These are phyloP conservation scores for Hemibagrus wyckioides DNA, from an alignment of 2,113 vertebrate genomes.

Conservation along the genomic window DNA sequence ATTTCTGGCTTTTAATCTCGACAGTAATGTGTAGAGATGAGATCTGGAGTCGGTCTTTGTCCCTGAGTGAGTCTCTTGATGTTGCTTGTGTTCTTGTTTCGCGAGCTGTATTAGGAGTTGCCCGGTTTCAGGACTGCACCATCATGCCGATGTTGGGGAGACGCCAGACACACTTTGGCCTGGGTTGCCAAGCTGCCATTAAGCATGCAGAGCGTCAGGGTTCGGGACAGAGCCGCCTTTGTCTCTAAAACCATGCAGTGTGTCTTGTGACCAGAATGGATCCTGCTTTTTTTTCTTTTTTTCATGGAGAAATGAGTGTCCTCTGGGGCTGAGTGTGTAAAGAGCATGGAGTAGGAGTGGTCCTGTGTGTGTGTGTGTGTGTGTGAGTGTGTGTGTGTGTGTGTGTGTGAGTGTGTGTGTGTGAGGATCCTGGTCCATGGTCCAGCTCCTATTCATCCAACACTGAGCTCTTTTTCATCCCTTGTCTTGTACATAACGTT, in stretches of 20 bases:
- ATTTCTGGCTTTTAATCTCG: background rate
- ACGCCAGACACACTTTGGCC: constrained; percentile 27
- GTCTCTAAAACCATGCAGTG: constrained; percentile 64
- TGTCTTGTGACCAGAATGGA: constrained; percentile 68
- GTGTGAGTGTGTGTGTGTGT: constrained; percentile 18
- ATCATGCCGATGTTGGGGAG: background rate
- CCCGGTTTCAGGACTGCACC: constrained; percentile 5
- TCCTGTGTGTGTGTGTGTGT: background rate
- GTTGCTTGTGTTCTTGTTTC: background rate
- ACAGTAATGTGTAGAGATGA: background rate
- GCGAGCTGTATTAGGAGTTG: constrained; percentile 13
- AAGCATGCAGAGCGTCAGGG: constrained; percentile 44
- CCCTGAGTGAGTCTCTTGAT: background rate
- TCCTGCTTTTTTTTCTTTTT: constrained; percentile 64
- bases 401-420: background rate
- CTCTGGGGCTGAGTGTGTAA: constrained; percentile 35
- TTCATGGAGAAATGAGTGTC: constrained; percentile 47
- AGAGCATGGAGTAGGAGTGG: constrained; percentile 26
- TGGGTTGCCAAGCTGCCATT: constrained; percentile 48
- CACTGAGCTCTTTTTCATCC: constrained; percentile 17
- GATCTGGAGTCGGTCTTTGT: background rate
- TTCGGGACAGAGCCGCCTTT: constrained; percentile 71
- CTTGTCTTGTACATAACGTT: background rate
- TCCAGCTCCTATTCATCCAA: constrained; percentile 21
- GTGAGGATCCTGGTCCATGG: constrained; percentile 7